A percentile compares a stretch with the other conserved stretches of the same genome.
phyloP scores from a whole-genome alignment of 2,113 vertebrate genomes.

The Phodopus roborovskii region DNA sequence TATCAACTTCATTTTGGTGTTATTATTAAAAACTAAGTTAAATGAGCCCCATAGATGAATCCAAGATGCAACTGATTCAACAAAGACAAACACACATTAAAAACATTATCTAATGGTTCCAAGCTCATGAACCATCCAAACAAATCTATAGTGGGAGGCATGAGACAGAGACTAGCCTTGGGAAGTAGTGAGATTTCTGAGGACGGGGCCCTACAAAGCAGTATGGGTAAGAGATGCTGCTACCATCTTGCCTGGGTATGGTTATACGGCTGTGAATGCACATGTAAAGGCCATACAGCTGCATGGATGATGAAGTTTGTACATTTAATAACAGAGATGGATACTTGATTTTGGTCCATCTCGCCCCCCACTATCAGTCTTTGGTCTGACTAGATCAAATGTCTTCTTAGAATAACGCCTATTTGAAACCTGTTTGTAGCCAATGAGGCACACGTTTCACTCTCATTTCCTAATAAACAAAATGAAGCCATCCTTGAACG shows the following conservation, averaged over 20 bases:
- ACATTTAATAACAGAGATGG: not conserved
- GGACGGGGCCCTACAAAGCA: rapidly evolving
- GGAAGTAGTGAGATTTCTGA: no score
- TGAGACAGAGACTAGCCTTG: not conserved
- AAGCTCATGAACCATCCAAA: not conserved
- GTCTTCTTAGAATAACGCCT: not conserved
- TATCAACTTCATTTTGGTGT: not conserved
- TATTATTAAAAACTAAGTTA: not conserved
- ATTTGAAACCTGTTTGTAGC: not conserved
- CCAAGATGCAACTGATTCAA: not conserved
- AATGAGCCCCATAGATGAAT: not conserved
- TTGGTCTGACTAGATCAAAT: not conserved
- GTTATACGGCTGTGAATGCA: rapidly evolving
- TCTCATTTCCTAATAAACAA: not conserved
- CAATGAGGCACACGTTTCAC: not conserved
- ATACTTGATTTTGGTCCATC: not conserved
- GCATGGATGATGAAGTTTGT: not conserved
- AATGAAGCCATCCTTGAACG: constrained; percentile 30
- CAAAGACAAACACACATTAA: not conserved
- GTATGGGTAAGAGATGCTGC: not conserved
- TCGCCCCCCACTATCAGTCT: not conserved
- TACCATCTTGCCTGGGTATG: rapidly evolving
- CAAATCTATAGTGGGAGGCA: not conserved
- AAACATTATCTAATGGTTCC: not conserved
- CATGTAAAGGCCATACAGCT: not conserved